These are phyloP conservation scores for Taphrorychus bicolor DNA, from an alignment of 2,888 invertebrate genomes.

Conservation along the genomic window DNA sequence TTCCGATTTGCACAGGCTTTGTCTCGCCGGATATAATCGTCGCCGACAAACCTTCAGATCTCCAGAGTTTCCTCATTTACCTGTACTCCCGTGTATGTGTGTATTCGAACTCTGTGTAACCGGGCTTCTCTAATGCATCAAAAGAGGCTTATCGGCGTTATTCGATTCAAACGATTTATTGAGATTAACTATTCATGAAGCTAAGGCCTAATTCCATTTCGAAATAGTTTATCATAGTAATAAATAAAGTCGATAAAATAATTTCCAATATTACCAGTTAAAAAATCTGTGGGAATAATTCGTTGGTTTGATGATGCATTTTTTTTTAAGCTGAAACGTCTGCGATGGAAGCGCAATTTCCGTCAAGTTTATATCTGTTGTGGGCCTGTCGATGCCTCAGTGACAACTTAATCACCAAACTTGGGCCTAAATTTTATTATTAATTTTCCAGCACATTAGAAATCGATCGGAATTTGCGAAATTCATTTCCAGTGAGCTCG, in stretches of 20 bases:
- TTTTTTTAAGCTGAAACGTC: background rate
- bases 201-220: background rate
- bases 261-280: no score
- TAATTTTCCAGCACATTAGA: conserved; percentile 6
- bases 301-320: no score
- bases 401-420: conserved; percentile 4
- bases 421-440: conserved; percentile 1
- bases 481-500: background rate
- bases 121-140: background rate
- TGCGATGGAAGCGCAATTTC: background rate
- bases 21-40: background rate
- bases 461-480: background rate
- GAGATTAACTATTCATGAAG: background rate
- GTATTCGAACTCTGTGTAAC: no score
- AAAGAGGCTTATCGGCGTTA: background rate
- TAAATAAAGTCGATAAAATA: no score
- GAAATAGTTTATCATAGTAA: background rate
- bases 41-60: background rate
- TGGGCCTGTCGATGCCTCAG: background rate
- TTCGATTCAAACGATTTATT: background rate
- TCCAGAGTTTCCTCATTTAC: background rate
- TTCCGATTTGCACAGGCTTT: background rate
- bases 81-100: background rate
- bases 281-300: no score
- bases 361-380: background rate